Evolutionary conservation across 2,888 invertebrate genomes (phyloP).

Genomic region (Lycia hirtaria): DNA sequence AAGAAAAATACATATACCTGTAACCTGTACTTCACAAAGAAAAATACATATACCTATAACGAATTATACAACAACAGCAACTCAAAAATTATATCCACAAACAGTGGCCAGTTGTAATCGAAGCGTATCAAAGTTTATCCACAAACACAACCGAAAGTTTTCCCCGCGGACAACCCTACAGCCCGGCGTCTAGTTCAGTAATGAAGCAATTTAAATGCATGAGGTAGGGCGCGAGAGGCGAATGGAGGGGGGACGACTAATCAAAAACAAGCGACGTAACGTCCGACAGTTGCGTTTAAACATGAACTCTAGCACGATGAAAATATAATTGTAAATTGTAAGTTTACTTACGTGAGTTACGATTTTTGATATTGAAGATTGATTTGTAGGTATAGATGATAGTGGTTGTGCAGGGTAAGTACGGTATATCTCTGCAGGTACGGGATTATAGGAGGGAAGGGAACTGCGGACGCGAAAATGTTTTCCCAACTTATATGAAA

Average conservation of each 20-base stretch:
- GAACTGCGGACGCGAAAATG: slow-evolving; percentile 75
- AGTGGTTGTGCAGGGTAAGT: slow-evolving; percentile 81
- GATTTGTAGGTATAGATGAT: slow-evolving; percentile 79
- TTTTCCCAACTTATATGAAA: slow-evolving; percentile 84
- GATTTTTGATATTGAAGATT: slow-evolving; percentile 34
- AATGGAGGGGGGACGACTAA: slow-evolving; percentile 73
- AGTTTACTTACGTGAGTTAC: slow-evolving; percentile 29
- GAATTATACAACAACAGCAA: too few relatives aligned
- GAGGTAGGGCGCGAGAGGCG: slow-evolving; percentile 84
- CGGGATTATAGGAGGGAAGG: slow-evolving; percentile 79
- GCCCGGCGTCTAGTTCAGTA: slow-evolving; percentile 80
- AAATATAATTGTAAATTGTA: slow-evolving; percentile 34
- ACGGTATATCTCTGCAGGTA: slow-evolving; percentile 83
- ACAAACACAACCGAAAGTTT: slow-evolving; percentile 51
- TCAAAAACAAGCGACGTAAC: slow-evolving; percentile 54
- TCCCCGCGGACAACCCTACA: slow-evolving; percentile 79
- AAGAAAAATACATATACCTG: too few relatives aligned
- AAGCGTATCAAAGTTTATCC: slow-evolving; percentile 43
- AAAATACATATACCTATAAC: too few relatives aligned
- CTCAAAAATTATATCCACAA: slow-evolving; percentile 44
- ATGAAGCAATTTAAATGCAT: slow-evolving; percentile 87
- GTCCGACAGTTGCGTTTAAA: slow-evolving; percentile 34
- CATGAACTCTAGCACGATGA: slow-evolving; percentile 21
- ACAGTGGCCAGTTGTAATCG: slow-evolving; percentile 35
- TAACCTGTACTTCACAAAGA: too few relatives aligned